Evolutionary conservation across 2,113 vertebrate species (phyloP).

Genomic region (Scortum barcoo): DNA sequence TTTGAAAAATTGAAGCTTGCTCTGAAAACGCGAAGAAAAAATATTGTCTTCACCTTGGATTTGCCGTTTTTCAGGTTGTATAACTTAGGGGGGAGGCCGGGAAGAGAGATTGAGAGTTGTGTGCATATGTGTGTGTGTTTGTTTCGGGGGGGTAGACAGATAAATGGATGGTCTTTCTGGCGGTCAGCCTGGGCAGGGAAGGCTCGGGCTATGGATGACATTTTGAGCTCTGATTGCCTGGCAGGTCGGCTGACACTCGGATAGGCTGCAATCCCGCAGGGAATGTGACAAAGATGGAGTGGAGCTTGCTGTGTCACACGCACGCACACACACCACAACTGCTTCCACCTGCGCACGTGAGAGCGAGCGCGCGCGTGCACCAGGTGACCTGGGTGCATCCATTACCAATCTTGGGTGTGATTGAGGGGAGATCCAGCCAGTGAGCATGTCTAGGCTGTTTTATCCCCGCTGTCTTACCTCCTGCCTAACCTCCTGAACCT

Average conservation of each 20-base stretch:
- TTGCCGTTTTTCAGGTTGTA: background rate
- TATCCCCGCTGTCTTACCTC: conserved; percentile 71
- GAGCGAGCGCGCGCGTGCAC: background rate
- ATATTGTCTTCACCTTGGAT: conserved; percentile 20
- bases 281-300: conserved; percentile 72
- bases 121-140: background rate
- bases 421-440: conserved; percentile 63
- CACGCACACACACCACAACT: conserved; percentile 20
- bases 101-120: conserved; percentile 14
- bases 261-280: conserved; percentile 65
- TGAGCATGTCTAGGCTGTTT: conserved; percentile 65
- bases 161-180: conserved; percentile 62
- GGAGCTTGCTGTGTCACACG: conserved; percentile 30
- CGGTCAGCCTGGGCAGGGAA: conserved; percentile 12
- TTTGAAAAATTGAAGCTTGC: background rate
- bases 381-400: conserved; percentile 57
- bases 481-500: conserved; percentile 62
- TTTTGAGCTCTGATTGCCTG: conserved; percentile 77
- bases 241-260: conserved; percentile 70
- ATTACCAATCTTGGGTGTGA: conserved; percentile 68
- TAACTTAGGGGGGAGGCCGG: background rate
- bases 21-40: conserved; percentile 19
- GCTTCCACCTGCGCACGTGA: background rate
- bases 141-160: conserved; percentile 11
- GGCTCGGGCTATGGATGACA: conserved; percentile 72